Base-by-base conservation (phyloP, 2,797 vertebrate species). In the Rhinogobio ventralis region DNA sequence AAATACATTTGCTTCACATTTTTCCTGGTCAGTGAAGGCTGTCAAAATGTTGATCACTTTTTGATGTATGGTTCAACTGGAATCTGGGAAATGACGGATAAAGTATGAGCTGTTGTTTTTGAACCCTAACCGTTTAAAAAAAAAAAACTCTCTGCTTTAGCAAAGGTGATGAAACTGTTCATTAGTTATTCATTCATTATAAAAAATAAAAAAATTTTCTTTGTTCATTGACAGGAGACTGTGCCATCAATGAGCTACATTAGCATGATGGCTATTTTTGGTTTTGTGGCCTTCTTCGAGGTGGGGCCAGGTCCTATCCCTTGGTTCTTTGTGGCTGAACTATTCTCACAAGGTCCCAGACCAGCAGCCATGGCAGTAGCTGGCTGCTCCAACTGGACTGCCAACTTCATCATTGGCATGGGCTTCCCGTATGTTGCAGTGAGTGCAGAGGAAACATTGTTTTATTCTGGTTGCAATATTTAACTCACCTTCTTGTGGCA, bases 261-360 rank as follows among this genome's bases (percentile, higher is more conserved):
- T 86, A 95, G 96, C 91, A 97, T 97, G 91, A 92, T 97, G 66
- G 89, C 97, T 82, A 96, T 97, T 88, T 97, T 97, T 46, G 96
- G 97, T 62, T 98, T 98, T 11, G 97, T 98, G 88, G 97, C 95
- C 0, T 97, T 98, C 93, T 98, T 98, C 72, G 97, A 98, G 87
- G 91, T 98, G 2, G 97, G 97, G 2, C 97, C 97, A 0, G 97
- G 97, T 42, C 97, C 97, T 51, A 98, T 98, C 75, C 97, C 97
- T 5, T 98, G 97, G 97, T 98, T 98, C 92, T 97, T 97, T 5
- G 97, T 97, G 67, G 97, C 97, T 0, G 97, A 98, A 90, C 93
- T 98, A 6, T 98, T 98, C 92, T 96, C 96, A 86, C 97, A 98
- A 88, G 97, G 97, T 7, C 97, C 97, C 0, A 95, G 97, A 53